Base-by-base conservation (phyloP, 92 coral and sea anemone species). In the Epizoanthus ramosus region DNA sequence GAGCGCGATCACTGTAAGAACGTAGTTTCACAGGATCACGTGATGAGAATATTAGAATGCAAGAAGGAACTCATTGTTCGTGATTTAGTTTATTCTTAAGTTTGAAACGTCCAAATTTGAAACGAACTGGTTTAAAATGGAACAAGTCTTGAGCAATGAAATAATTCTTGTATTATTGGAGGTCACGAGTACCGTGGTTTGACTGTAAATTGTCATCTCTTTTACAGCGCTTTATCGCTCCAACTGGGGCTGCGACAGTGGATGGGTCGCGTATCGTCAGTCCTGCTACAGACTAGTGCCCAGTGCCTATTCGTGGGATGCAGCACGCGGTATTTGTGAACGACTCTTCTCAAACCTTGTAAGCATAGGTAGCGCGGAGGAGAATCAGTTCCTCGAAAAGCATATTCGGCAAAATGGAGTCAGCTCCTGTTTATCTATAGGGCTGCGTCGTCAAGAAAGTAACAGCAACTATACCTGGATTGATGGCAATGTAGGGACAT, bases 311-410 rank as follows among this genome's bases (percentile, higher is more conserved):
- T 80, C 84, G 0, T 89, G 92, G 92, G 67, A 86, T 10, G 87
- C 69, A 6, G 87, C 90, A 58, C 84, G 37, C 24, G 47, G 37
- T 8, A 19, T 19, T 12, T 89, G 92, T 57, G 92, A 85, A 50
- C 24, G n/a, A 68, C 6, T 31, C 0, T 73, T 45, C 17, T 88
- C 79, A 45, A 80, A 65, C 75, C 87, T 85, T 14, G 90, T 59
- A 16, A 89, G 92, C 25, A 75, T 89, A 7, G 92, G 92, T 16
- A 85, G 87, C 69, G 59, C 73, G 19, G 92, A 74, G 25, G 92
- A 85, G 72, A 58, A 71, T 72, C 68, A 85, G 16, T 80, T 85
- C 74, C 75, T 89, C 22, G 87, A 89, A 50, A 37, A 85, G 1
- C 64, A 63, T 18, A 74, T 89, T 4, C 39, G 22, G 5, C 54